phyloP scores from a whole-genome alignment of 1,140 invertebrate genomes.

The Cydia strobilella region DNA sequence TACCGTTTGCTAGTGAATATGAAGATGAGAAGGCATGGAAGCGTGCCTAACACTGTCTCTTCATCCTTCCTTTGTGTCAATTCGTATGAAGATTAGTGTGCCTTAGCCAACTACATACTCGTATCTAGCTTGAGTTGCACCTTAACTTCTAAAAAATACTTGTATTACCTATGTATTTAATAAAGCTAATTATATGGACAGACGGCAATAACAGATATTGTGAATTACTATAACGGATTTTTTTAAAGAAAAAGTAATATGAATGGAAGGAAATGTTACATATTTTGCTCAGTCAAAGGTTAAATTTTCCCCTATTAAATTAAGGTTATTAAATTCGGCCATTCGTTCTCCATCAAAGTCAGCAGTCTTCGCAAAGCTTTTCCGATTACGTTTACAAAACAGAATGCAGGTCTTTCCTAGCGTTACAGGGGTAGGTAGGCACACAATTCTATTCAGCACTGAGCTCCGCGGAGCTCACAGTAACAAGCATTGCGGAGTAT shows the following conservation, averaged over 20 bases:
- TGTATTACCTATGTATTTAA: not conserved
- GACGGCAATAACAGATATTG: not conserved
- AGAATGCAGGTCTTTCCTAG: slow-evolving; percentile 1
- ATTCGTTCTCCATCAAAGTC: not conserved
- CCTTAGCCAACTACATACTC: not conserved
- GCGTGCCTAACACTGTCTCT: slow-evolving; percentile 20
- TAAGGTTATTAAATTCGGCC: not conserved
- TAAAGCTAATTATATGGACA: not conserved
- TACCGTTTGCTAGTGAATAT: slow-evolving; percentile 37
- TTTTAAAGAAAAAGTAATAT: too few relatives aligned
- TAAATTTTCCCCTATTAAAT: not conserved
- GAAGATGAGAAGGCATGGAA: slow-evolving; percentile 50
- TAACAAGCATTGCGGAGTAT: slow-evolving; percentile 20
- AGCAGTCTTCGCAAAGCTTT: not conserved
- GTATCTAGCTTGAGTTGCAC: not conserved
- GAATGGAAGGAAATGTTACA: too few relatives aligned
- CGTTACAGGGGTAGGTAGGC: not conserved
- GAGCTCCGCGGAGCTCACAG: not conserved
- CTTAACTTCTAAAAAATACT: not conserved
- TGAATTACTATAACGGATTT: too few relatives aligned
- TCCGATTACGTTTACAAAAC: slow-evolving; percentile 5
- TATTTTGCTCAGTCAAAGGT: not conserved
- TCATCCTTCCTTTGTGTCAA: slow-evolving; percentile 35
- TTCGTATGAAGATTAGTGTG: slow-evolving; percentile 38
- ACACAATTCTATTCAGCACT: slow-evolving; percentile 11